Base-by-base conservation (phyloP, 2,888 invertebrate genomes). In the Resseliella maxima region DNA sequence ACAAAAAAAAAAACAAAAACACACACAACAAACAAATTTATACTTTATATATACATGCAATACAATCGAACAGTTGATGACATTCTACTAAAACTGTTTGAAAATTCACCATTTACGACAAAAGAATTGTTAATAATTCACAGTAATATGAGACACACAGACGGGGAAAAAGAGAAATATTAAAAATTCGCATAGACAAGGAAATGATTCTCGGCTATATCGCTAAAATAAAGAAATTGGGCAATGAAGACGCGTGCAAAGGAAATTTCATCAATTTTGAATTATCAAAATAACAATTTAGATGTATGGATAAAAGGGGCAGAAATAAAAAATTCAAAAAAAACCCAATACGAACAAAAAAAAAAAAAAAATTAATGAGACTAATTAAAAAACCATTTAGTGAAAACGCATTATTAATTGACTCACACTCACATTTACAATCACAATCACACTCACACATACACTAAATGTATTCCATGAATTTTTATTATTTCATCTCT, bases 21-120 rank as follows among this genome's bases (percentile, higher is more conserved):
- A n/a, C n/a, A n/a, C n/a, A n/a, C n/a, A n/a, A n/a, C n/a, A n/a
- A 72, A 72, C 72, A 72, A 72, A 35, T 31, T 31, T 31, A 72
- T 31, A 72, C 72, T 72, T 72, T 72, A 72, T 59, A 59, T 59
- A 59, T 59, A 59, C 72, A 72, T 72, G 72, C 72, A 72, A 72
- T 72, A 72, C 72, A 72, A 59, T 24, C 59, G 31, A 72, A 31
- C 31, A 31, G 15, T 24, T 12, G 59, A 59, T n/a, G n/a, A n/a
- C n/a, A 59, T 8, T 2, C 59, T 59, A 24, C 59, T 59, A 8
- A 59, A 27, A 72, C 72, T 27, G 72, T 72, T 72, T 35, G 35
- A 12, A 72, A 10, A 31, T 31, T 31, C 15, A 72, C 72, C 27
- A 72, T 72, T 72, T 72, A 72, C 31, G 31, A 72, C 15, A 72